These are phyloP conservation scores for Apodemus speciosus DNA, from an alignment of 2,113 vertebrate species.

Conservation along the genomic window DNA sequence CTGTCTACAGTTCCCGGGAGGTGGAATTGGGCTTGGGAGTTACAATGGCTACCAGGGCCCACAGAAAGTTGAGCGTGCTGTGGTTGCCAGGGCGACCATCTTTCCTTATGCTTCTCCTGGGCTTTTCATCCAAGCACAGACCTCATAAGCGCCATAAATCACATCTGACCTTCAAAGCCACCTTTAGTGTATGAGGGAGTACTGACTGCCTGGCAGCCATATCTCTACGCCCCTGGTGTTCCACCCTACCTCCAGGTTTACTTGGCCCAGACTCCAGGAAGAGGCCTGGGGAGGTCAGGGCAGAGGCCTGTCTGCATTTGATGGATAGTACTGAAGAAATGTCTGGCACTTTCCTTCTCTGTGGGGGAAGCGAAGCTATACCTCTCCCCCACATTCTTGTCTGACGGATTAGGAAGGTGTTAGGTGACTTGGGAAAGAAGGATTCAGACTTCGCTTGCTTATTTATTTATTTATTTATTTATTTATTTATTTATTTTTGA, in stretches of 20 bases:
- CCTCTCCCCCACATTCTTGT: slow-evolving; percentile 77
- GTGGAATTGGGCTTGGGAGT: not conserved
- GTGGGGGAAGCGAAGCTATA: slow-evolving; percentile 69
- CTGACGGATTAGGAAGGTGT: slow-evolving; percentile 42
- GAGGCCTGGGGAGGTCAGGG: slow-evolving; percentile 57
- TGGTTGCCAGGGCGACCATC: slow-evolving; percentile 39
- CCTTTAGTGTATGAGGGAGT: not conserved
- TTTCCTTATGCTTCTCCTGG: not conserved
- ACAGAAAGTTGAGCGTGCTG: not conserved
- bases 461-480: not conserved
- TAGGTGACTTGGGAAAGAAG: not conserved
- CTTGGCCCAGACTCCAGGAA: slow-evolving; percentile 54
- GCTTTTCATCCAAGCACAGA: not conserved
- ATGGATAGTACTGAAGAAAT: slow-evolving; percentile 77
- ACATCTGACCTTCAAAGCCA: not conserved
- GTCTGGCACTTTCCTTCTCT: slow-evolving; percentile 75
- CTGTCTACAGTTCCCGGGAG: not conserved
- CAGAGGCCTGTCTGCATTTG: slow-evolving; percentile 65
- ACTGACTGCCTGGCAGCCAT: not conserved
- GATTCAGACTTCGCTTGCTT: not conserved
- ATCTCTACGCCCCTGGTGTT: not conserved
- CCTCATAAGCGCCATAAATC: not conserved
- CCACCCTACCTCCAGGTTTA: not conserved
- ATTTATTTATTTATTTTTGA: not conserved
- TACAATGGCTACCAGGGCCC: not conserved